Conservation (phyloP, 2,113 vertebrate species). For the Solenodon paradoxus region DNA sequence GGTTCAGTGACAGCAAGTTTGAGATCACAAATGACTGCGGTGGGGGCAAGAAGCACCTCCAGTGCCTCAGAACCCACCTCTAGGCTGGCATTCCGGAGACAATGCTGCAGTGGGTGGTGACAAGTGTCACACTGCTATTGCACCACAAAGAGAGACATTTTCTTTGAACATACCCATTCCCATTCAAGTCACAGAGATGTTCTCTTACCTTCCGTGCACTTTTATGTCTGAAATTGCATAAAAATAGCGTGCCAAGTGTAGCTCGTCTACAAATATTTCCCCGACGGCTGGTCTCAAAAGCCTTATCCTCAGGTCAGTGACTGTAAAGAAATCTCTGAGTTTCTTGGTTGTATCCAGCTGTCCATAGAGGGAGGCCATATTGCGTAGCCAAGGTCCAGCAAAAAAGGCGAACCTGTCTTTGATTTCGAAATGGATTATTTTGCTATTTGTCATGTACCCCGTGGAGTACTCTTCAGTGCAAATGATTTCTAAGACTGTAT, state of each 20-base stretch:
- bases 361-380: conserved; percentile 98
- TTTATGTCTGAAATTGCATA: conserved; percentile 99
- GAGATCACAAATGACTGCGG: neutral
- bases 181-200: conserved; percentile 31
- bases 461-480: conserved; percentile 99
- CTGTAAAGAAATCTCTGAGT: conserved; percentile 98
- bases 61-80: neutral
- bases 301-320: conserved; percentile 96
- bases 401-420: conserved; percentile 98
- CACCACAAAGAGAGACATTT: rapidly evolving
- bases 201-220: conserved; percentile 96
- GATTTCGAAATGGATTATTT: conserved; percentile 98
- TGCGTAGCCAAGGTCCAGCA: conserved; percentile 95
- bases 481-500: conserved; percentile 97
- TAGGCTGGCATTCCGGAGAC: neutral
- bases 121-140: neutral
- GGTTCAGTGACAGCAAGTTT: neutral
- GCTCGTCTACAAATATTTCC: conserved; percentile 95
- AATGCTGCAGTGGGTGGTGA: neutral
- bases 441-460: conserved; percentile 96
- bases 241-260: conserved; percentile 96
- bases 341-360: conserved; percentile 99
- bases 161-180: neutral
- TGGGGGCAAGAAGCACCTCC: conserved; percentile 17
- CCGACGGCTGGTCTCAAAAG: conserved; percentile 95